These are phyloP conservation scores for Drosophila greeni DNA, from an alignment of 2,888 invertebrate species.

Conservation along the genomic window DNA sequence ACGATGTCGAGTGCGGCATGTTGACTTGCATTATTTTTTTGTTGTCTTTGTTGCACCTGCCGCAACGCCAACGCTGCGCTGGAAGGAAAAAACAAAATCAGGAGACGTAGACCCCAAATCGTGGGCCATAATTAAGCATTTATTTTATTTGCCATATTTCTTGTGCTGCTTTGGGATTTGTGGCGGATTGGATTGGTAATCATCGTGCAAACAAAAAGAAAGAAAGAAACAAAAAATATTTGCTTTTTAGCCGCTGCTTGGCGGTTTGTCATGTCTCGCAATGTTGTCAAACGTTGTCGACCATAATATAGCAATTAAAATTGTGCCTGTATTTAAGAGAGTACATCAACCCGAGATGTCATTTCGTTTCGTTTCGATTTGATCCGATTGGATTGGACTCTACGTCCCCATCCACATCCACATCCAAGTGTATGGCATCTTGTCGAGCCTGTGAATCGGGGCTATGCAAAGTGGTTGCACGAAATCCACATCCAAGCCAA, in stretches of 20 bases:
- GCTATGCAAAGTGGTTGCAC: slow-evolving; percentile 39
- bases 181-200: slow-evolving; percentile 66
- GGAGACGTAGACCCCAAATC: slow-evolving; percentile 40
- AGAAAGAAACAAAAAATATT: slow-evolving; percentile 22
- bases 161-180: slow-evolving; percentile 50
- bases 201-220: slow-evolving; percentile 41
- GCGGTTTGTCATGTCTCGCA: slow-evolving; percentile 45
- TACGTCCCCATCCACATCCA: background rate
- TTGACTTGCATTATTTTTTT: slow-evolving; percentile 67
- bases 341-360: slow-evolving; percentile 62
- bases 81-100: slow-evolving; percentile 10
- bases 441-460: slow-evolving; percentile 25
- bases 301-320: slow-evolving; percentile 70
- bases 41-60: slow-evolving; percentile 67
- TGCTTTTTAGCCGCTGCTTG: slow-evolving; percentile 36
- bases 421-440: slow-evolving; percentile 3
- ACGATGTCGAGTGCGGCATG: slow-evolving; percentile 48
- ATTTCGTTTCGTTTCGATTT: slow-evolving; percentile 21
- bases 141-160: slow-evolving; percentile 75
- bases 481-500: slow-evolving; percentile 11
- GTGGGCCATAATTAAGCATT: slow-evolving; percentile 72
- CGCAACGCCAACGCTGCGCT: slow-evolving; percentile 57
- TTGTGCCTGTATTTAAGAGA: slow-evolving; percentile 60
- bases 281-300: slow-evolving; percentile 66
- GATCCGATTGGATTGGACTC: slow-evolving; percentile 14